phyloP scores from a whole-genome alignment of 2,888 invertebrate species.

The Mylabris sibirica region DNA sequence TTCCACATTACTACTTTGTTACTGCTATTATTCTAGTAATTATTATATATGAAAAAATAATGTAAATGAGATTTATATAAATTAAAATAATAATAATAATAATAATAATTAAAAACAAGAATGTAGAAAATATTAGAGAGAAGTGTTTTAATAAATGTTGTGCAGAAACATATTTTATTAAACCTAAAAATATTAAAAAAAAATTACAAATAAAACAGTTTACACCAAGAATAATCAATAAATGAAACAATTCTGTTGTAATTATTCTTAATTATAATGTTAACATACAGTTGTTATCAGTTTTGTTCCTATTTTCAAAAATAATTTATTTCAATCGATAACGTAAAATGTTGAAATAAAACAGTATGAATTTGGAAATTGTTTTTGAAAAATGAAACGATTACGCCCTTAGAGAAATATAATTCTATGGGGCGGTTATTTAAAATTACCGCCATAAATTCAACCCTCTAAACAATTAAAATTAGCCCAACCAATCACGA shows the following conservation, averaged over 20 bases:
- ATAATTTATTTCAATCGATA: not conserved
- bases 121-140: slow-evolving; percentile 58
- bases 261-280: not conserved
- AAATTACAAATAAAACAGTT: not conserved
- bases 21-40: slow-evolving; percentile 47
- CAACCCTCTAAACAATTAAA: too few relatives aligned
- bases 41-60: slow-evolving; percentile 33
- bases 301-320: slow-evolving; percentile 5
- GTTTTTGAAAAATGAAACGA: not conserved
- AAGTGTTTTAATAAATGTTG: slow-evolving; percentile 64
- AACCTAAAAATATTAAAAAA: slow-evolving; percentile 21
- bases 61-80: slow-evolving; percentile 62
- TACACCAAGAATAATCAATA: slow-evolving; percentile 1
- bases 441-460: too few relatives aligned
- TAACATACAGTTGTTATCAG: slow-evolving; percentile 11
- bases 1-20: slow-evolving; percentile 55
- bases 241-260: not conserved
- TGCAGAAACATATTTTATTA: slow-evolving; percentile 54
- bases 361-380: not conserved
- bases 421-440: not conserved
- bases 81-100: too few relatives aligned
- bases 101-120: slow-evolving; percentile 47
- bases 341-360: not conserved
- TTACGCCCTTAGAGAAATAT: too few relatives aligned
- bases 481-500: not conserved